These are phyloP conservation scores for Aplidium turbinatum DNA, from an alignment of 23 tunicate genomes.

Conservation along the genomic window DNA sequence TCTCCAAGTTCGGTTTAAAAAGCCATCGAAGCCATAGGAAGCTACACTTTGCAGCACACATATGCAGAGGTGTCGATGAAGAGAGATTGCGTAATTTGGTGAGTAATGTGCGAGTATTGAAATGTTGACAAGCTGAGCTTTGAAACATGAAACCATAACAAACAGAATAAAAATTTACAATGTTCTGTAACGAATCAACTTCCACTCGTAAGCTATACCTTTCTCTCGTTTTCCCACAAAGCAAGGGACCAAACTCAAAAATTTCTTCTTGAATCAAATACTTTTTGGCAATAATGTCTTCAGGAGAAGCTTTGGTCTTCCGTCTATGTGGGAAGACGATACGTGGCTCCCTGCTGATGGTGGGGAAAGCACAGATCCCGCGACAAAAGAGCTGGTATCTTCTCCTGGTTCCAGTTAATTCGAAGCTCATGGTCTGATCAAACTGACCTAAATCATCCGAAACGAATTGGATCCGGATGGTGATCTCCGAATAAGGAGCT, in stretches of 20 bases:
- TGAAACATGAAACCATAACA: too few relatives aligned
- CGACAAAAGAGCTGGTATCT: conserved; percentile 87
- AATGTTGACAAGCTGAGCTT: too few relatives aligned
- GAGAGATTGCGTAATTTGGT: too few relatives aligned
- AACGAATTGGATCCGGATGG: conserved; percentile 71
- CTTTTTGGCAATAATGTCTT: conserved; percentile 88
- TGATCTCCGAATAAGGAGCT: conserved; percentile 65
- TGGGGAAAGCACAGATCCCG: conserved; percentile 93
- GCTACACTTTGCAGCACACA: too few relatives aligned
- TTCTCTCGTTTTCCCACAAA: conserved; percentile 96
- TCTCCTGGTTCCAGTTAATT: conserved; percentile 82
- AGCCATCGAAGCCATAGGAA: too few relatives aligned
- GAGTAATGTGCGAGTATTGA: too few relatives aligned
- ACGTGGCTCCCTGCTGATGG: conserved; percentile 84
- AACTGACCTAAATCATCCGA: conserved; percentile 91
- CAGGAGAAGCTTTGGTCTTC: conserved; percentile 58
- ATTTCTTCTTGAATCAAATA: conserved; percentile 80
- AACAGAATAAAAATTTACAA: too few relatives aligned
- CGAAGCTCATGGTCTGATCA: conserved; percentile 90
- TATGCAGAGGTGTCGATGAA: too few relatives aligned
- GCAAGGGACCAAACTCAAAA: conserved; percentile 95
- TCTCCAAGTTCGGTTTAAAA: too few relatives aligned
- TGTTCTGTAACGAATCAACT: too few relatives aligned
- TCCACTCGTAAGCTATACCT: too few relatives aligned
- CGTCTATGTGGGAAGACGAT: conserved; percentile 81